These are phyloP conservation scores for Polymixis lichenea DNA, from an alignment of 2,888 invertebrate genomes.

Conservation along the genomic window DNA sequence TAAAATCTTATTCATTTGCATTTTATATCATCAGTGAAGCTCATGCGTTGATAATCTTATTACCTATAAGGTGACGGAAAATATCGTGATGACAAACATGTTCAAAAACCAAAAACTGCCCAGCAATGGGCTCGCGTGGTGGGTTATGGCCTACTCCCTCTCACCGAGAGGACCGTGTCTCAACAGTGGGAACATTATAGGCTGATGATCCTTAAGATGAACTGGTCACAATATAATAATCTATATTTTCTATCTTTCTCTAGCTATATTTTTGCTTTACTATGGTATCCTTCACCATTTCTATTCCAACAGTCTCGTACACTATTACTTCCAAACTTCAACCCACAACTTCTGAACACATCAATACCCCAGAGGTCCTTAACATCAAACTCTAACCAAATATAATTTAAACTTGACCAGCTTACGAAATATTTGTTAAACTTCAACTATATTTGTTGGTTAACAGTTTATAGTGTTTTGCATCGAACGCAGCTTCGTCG, in stretches of 20 bases:
- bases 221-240: too few relatives aligned
- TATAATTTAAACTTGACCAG: slow-evolving; percentile 65
- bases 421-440: slow-evolving; percentile 47
- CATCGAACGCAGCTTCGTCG: background rate
- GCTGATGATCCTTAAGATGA: background rate
- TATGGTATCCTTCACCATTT: background rate
- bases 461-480: slow-evolving; percentile 38
- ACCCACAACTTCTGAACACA: slow-evolving; percentile 25
- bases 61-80: too few relatives aligned
- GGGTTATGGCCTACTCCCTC: too few relatives aligned
- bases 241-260: too few relatives aligned
- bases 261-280: background rate
- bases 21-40: too few relatives aligned
- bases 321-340: slow-evolving; percentile 15
- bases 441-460: slow-evolving; percentile 48
- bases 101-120: too few relatives aligned
- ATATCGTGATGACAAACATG: too few relatives aligned
- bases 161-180: background rate
- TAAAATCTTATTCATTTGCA: too few relatives aligned
- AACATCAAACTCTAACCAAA: slow-evolving; percentile 50
- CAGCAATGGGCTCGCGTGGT: too few relatives aligned
- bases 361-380: slow-evolving; percentile 29
- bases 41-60: too few relatives aligned
- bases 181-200: background rate
- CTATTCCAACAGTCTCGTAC: slow-evolving; percentile 6